A percentile compares a stretch with the other conserved stretches of the same genome.
Evolutionary conservation across 2,113 vertebrate genomes (phyloP).

Genomic region (Dicerorhinus sumatrensis): DNA sequence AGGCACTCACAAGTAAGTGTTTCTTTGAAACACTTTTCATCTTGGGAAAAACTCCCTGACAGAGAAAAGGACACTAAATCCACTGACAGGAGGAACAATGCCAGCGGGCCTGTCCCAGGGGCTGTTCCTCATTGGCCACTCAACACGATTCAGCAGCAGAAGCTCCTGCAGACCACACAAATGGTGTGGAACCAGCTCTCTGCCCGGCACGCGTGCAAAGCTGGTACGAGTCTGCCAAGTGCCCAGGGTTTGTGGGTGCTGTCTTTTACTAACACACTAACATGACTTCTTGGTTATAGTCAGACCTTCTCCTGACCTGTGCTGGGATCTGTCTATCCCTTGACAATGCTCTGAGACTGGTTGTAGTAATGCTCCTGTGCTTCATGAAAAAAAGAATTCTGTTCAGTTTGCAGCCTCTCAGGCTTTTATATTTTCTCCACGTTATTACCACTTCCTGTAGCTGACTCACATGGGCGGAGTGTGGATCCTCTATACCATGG

Average conservation of each 20-base stretch:
- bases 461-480: not conserved
- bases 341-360: not conserved
- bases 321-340: too few relatives aligned
- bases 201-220: accelerated
- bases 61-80: not conserved
- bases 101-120: not conserved
- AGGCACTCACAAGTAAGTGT: constrained; percentile 70
- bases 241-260: not conserved
- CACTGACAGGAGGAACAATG: not conserved
- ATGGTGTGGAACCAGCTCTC: not conserved
- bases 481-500: accelerated
- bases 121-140: not conserved
- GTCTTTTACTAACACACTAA: too few relatives aligned
- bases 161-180: not conserved
- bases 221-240: accelerated
- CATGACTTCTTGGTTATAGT: too few relatives aligned
- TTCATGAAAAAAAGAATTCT: not conserved
- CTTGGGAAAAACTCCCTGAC: not conserved
- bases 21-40: constrained; percentile 48
- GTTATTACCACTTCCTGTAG: accelerated
- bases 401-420: not conserved
- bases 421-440: accelerated
- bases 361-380: not conserved
- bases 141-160: not conserved
- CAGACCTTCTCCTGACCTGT: not conserved